Conservation (phyloP, 2,113 vertebrate species). For the Reinhardtius hippoglossoides region DNA sequence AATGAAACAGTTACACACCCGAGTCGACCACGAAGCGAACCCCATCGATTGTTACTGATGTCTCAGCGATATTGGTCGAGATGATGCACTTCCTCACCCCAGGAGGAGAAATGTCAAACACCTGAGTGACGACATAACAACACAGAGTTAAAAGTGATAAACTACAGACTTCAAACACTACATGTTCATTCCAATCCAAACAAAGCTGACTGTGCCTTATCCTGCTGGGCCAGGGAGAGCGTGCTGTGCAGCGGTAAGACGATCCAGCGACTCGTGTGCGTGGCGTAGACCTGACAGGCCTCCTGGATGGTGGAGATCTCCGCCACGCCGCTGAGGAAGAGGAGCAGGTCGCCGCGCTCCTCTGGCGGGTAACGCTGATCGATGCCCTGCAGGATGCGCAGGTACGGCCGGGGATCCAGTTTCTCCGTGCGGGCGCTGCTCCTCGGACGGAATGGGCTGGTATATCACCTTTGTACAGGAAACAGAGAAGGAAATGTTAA, state of each 20-base stretch:
- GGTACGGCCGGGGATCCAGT: conserved; percentile 88
- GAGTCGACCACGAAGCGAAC: conserved; percentile 93
- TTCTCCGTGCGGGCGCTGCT: conserved; percentile 83
- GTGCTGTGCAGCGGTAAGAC: conserved; percentile 91
- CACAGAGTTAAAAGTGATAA: conserved; percentile 1
- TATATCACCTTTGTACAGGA: conserved; percentile 86
- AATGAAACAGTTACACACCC: conserved; percentile 74
- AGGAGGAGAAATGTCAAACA: conserved; percentile 89
- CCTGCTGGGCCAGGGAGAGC: conserved; percentile 90
- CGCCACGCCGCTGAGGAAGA: conserved; percentile 93
- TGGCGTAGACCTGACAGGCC: conserved; percentile 87
- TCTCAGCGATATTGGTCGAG: conserved; percentile 94
- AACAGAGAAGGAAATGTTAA: rapidly evolving
- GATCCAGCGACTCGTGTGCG: conserved; percentile 88
- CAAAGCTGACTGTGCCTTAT: conserved; percentile 83
- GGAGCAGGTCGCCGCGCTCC: conserved; percentile 90
- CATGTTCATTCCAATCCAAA: not conserved
- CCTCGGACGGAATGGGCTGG: conserved; percentile 86
- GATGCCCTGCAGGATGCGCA: conserved; percentile 90
- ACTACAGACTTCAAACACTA: not conserved
- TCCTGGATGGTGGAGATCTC: conserved; percentile 90
- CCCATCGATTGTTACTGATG: conserved; percentile 93
- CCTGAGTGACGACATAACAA: conserved; percentile 72
- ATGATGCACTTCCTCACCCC: conserved; percentile 94
- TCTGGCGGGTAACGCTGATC: conserved; percentile 89